phyloP scores from a whole-genome alignment of 2,888 invertebrate genomes.

The Branchipolynoe longqiensis region DNA sequence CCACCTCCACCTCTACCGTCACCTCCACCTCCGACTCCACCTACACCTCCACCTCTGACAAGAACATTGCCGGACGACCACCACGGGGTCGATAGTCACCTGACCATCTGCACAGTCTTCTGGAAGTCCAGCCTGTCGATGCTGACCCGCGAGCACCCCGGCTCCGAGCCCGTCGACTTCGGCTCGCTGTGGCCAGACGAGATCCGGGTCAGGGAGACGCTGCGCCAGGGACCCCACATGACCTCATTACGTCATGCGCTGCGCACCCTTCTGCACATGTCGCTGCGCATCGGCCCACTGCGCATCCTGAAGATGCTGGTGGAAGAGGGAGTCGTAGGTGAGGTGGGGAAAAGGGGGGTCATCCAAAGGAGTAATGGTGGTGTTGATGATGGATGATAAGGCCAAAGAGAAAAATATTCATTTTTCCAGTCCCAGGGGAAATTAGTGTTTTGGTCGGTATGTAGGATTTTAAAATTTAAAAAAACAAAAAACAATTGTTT shows the following conservation, averaged over 20 bases:
- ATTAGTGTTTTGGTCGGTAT: neutral
- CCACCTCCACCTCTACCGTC: too few species aligned
- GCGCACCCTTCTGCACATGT: neutral
- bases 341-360: too few species aligned
- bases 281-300: neutral
- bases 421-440: neutral
- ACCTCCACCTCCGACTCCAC: too few species aligned
- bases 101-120: neutral
- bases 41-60: too few species aligned
- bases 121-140: slow-evolving; percentile 15
- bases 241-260: slow-evolving; percentile 36
- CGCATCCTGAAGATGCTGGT: neutral
- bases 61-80: neutral
- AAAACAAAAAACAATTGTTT: too few species aligned
- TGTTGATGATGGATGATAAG: too few species aligned
- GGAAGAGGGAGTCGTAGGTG: neutral
- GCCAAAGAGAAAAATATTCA: too few species aligned
- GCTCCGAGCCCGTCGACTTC: neutral
- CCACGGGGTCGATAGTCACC: neutral
- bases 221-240: slow-evolving; percentile 2
- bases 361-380: too few species aligned
- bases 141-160: neutral
- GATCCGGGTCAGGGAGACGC: neutral
- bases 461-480: neutral
- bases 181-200: slow-evolving; percentile 17